These are phyloP conservation scores for Bovichtus variegatus DNA, from an alignment of 2,797 vertebrate species.

Conservation along the genomic window DNA sequence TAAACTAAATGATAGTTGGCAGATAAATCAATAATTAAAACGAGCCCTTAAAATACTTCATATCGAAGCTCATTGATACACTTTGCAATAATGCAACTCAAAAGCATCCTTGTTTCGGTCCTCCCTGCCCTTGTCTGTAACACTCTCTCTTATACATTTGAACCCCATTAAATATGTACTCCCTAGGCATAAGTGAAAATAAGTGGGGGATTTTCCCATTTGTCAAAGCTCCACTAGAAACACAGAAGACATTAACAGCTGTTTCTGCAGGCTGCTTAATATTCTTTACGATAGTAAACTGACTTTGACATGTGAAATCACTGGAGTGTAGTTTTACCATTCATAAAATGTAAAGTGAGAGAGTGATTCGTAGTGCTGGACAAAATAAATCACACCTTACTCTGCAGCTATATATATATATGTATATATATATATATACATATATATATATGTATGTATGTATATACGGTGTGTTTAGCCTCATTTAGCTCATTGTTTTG, in stretches of 20 bases:
- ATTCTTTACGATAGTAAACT: background rate
- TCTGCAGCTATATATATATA: background rate
- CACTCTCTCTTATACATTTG: background rate
- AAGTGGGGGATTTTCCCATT: background rate
- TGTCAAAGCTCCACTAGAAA: background rate
- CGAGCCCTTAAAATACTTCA: background rate
- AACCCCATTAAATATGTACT: background rate
- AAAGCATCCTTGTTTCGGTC: background rate
- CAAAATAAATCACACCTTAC: background rate
- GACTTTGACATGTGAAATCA: constrained; percentile 1
- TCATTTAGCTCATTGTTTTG: background rate
- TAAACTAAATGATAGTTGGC: background rate
- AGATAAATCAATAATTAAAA: background rate
- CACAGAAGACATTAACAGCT: background rate
- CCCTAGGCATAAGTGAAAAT: background rate
- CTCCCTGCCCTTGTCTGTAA: background rate
- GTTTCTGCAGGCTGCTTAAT: background rate
- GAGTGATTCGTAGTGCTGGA: too few species aligned
- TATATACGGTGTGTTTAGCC: background rate
- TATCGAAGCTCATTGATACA: background rate
- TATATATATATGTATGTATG: too few species aligned
- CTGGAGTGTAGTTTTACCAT: background rate
- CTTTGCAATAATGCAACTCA: background rate
- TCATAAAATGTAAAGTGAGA: background rate
- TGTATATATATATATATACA: too few species aligned